These are phyloP conservation scores for Acropternis orthonyx DNA, from an alignment of 2,797 vertebrate species.

Conservation along the genomic window DNA sequence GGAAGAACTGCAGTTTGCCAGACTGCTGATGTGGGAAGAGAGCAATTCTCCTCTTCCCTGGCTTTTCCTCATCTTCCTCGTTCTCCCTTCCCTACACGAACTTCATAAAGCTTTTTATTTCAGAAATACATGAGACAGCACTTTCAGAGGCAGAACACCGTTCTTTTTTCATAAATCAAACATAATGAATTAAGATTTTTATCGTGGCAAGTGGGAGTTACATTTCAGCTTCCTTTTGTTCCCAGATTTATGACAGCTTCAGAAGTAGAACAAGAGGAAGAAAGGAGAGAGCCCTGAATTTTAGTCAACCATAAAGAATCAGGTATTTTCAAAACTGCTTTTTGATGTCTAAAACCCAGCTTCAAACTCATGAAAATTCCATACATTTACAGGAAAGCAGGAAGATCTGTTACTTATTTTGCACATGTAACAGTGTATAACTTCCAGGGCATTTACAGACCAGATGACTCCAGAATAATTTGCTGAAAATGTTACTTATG, in stretches of 20 bases:
- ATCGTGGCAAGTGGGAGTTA: neutral
- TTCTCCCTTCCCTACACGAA: neutral
- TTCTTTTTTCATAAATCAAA: neutral
- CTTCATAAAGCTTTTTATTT: neutral
- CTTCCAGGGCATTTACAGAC: neutral
- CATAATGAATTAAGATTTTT: neutral
- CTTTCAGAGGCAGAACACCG: neutral
- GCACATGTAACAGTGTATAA: neutral
- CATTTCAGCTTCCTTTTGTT: constrained; percentile 9
- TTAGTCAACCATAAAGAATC: neutral
- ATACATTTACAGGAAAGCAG: neutral
- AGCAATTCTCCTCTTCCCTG: neutral
- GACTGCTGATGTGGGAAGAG: neutral
- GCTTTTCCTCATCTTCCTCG: neutral
- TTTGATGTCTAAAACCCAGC: neutral
- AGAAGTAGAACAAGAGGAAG: neutral
- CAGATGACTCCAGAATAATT: neutral
- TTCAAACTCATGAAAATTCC: neutral
- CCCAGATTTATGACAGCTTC: constrained; percentile 8
- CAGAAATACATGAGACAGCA: neutral
- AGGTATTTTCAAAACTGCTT: neutral
- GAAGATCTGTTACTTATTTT: constrained; percentile 17
- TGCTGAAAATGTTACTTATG: neutral
- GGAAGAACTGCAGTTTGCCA: neutral
- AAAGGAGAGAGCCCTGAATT: neutral